Evolutionary conservation across 2,888 invertebrate genomes (phyloP), one percentile per base, ranked within the genome.

Genomic region (Homarus gammarus): DNA sequence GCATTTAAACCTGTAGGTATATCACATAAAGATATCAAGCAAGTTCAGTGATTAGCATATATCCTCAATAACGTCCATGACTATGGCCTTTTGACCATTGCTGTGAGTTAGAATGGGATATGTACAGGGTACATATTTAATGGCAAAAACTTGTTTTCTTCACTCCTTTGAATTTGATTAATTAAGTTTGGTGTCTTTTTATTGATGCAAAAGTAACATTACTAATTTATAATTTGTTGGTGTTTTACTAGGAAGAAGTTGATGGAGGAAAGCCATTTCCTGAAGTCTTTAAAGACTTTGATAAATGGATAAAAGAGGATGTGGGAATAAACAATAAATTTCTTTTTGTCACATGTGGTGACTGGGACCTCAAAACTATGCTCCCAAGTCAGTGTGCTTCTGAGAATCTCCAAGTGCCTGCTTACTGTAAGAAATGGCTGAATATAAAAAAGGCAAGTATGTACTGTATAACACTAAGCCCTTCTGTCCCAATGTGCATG

Each of bases 261-360:
- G 78, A 90, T 33, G 22, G 38, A 0, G 85, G 77, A 27, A 33
- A 81, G 33, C 22, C 31, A 2, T 85, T 89, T 73, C 40, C 68
- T 1, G 61, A 40, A 18, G 87, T 89, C n/a, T 84, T 86, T 49
- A 18, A 70, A 27, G 78, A 51, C 15, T 91, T 91, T 84, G 82
- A 86, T 18, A 27, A 73, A 1, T 86, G 89, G 91, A 78, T 91
- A 49, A 33, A 56, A 49, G 51, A 89, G 49, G 40, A 79, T 1
- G 44, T 89, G 56, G 72, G 89, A 22, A 72, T 72, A 18, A 49
- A 82, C 31, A 68, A 86, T 8, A 49, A 51, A 0, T 89, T 84
- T 70, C 93, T 94, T 5, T 95, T 96, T 93, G 94, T 95, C 0
- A 95, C 95, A 0, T 95, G 95, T 93, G 96, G 96, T 10, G 95